Percentiles rank a stretch among this genome's conserved stretches.
These are phyloP conservation scores for Trachelus troglodyta DNA, from an alignment of 2,888 invertebrate species.

Conservation along the genomic window DNA sequence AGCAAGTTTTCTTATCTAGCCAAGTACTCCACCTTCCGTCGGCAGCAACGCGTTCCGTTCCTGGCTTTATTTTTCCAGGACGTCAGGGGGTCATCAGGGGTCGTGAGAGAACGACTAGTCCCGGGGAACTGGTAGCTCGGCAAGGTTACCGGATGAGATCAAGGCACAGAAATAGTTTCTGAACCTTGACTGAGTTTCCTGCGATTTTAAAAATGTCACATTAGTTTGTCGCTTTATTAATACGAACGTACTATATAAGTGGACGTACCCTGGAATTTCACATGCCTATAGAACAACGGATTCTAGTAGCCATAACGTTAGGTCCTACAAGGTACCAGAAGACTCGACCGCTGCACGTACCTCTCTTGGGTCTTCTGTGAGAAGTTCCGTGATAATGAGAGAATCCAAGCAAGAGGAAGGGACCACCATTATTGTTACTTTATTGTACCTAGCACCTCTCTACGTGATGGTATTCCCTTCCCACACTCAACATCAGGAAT, in stretches of 20 bases:
- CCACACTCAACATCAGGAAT: slow-evolving; percentile 25
- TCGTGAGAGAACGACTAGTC: not conserved
- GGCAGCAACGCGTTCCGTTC: not conserved
- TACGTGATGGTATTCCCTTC: slow-evolving; percentile 31
- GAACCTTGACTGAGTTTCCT: not conserved
- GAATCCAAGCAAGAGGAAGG: not conserved
- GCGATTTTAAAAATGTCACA: not conserved
- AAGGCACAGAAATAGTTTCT: not conserved
- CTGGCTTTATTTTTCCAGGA: not conserved
- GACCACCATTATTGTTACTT: not conserved
- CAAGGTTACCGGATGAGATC: not conserved
- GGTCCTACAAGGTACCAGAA: not conserved
- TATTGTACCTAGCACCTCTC: not conserved
- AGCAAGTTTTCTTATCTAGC: not conserved
- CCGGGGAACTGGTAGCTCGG: not conserved
- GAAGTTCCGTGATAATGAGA: not conserved
- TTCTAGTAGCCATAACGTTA: not conserved
- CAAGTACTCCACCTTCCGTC: not conserved
- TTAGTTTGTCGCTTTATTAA: not conserved
- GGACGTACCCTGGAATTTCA: no score
- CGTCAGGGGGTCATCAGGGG: not conserved
- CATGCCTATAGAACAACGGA: not conserved
- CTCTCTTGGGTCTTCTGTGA: not conserved
- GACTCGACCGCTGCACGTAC: not conserved
- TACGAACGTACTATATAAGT: not conserved